Evolutionary conservation across 2,888 invertebrate genomes (phyloP).

Genomic region (Aporophyla nigra): DNA sequence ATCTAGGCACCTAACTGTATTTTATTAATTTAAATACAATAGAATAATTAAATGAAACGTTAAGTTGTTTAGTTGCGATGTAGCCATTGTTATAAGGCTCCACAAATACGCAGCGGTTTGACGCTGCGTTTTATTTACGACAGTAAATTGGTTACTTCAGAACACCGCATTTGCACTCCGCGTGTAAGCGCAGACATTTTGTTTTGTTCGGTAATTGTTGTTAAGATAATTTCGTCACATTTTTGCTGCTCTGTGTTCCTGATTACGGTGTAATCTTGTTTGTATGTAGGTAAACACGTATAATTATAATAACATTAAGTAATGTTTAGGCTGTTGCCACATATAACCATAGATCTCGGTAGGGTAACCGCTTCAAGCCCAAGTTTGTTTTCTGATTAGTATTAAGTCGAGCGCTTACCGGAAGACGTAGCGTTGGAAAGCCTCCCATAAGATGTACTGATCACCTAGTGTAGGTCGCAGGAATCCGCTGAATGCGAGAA

Average conservation of each 20-base stretch:
- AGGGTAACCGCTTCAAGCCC: constrained; percentile 50
- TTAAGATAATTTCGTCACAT: constrained; percentile 72
- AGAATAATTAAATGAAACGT: constrained; percentile 52
- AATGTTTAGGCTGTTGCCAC: constrained; percentile 66
- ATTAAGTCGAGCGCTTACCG: neutral
- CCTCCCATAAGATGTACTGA: too few relatives aligned
- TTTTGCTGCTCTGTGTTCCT: constrained; percentile 72
- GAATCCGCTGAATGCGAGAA: too few relatives aligned
- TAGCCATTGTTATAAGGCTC: constrained; percentile 56
- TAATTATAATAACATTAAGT: constrained; percentile 71
- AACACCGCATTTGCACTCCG: constrained; percentile 18
- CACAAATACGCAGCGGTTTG: constrained; percentile 22
- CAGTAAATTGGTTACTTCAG: constrained; percentile 28
- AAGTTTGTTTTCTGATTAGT: constrained; percentile 35
- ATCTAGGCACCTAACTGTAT: constrained; percentile 43
- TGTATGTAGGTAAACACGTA: constrained; percentile 73
- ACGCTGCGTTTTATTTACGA: constrained; percentile 21
- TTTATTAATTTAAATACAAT: constrained; percentile 56
- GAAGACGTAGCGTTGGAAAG: too few relatives aligned
- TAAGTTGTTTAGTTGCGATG: constrained; percentile 55
- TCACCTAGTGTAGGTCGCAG: too few relatives aligned
- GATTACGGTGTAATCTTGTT: constrained; percentile 69
- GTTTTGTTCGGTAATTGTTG: constrained; percentile 68
- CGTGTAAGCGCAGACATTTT: constrained; percentile 8
- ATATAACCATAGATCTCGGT: constrained; percentile 54